phyloP scores from a whole-genome alignment of 2,888 invertebrate genomes.

The Lathronympha strigana region DNA sequence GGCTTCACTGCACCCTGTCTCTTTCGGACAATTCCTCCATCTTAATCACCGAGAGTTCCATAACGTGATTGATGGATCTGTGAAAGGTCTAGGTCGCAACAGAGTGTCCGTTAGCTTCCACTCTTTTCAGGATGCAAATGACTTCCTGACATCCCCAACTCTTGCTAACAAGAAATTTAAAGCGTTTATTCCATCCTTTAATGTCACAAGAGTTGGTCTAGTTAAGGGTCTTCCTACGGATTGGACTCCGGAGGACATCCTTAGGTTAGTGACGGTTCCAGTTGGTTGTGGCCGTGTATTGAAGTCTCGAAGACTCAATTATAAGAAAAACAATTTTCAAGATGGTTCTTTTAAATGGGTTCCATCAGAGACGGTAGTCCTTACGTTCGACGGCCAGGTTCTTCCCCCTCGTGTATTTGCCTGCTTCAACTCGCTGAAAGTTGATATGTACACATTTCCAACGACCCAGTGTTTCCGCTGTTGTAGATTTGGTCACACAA shows the following conservation, averaged over 20 bases:
- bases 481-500: not conserved
- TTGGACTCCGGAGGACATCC: not conserved
- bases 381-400: too few relatives aligned
- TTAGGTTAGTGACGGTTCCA: not conserved
- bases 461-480: not conserved
- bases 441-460: not conserved
- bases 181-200: not conserved
- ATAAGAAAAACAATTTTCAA: not conserved
- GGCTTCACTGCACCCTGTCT: too few relatives aligned
- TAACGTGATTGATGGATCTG: not conserved
- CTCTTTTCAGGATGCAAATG: constrained; percentile 1
- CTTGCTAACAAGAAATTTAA: not conserved
- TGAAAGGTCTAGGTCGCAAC: constrained; percentile 8
- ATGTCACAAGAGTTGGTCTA: not conserved
- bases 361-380: not conserved
- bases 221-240: not conserved
- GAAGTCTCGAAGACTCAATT: constrained; percentile 1
- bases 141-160: constrained; percentile 3
- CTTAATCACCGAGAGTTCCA: not conserved
- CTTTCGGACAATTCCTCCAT: not conserved
- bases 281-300: not conserved
- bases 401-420: too few relatives aligned
- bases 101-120: constrained; percentile 4
- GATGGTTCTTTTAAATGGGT: not conserved
- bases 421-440: too few relatives aligned